Evolutionary conservation across 2,113 vertebrate genomes (phyloP).

Genomic region (Lophius piscatorius): DNA sequence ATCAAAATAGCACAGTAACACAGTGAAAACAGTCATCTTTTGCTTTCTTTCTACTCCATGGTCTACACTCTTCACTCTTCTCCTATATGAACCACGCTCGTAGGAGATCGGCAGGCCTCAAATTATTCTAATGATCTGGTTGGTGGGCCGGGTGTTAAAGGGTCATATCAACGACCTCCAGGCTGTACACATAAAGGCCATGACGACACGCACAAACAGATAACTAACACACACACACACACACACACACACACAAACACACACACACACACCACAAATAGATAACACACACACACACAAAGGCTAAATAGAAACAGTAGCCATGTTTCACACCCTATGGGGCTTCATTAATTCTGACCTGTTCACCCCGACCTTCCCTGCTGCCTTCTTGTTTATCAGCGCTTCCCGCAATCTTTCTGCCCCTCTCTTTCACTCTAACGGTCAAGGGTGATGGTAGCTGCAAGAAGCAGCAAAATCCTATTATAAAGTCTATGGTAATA

Average conservation of each 20-base stretch:
- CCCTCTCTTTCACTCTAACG: conserved; percentile 32
- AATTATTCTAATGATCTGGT: conserved; percentile 67
- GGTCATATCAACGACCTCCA: conserved; percentile 58
- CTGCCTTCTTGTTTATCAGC: conserved; percentile 64
- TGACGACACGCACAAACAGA: conserved; percentile 38
- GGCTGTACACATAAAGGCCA: conserved; percentile 38
- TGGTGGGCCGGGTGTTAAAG: conserved; percentile 54
- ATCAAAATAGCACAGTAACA: conserved; percentile 41
- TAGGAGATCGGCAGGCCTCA: conserved; percentile 27
- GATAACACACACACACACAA: conserved; percentile 36
- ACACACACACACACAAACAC: conserved; percentile 33
- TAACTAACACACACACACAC: conserved; percentile 33
- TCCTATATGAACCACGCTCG: conserved; percentile 4
- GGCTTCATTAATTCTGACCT: conserved; percentile 77
- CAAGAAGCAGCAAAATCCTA: conserved; percentile 38
- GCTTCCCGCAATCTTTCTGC: conserved; percentile 35
- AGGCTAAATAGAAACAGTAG: conserved; percentile 63
- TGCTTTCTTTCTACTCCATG: conserved; percentile 23
- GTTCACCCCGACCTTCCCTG: conserved; percentile 33
- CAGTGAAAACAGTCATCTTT: conserved; percentile 30
- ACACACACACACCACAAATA: conserved; percentile 39
- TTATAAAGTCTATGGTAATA: conserved; percentile 45
- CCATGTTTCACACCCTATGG: conserved; percentile 62
- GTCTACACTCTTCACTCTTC: conserved; percentile 18
- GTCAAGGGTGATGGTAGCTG: conserved; percentile 58